phyloP scores from a whole-genome alignment of 2,888 invertebrate genomes.

The Epirrita christyi region DNA sequence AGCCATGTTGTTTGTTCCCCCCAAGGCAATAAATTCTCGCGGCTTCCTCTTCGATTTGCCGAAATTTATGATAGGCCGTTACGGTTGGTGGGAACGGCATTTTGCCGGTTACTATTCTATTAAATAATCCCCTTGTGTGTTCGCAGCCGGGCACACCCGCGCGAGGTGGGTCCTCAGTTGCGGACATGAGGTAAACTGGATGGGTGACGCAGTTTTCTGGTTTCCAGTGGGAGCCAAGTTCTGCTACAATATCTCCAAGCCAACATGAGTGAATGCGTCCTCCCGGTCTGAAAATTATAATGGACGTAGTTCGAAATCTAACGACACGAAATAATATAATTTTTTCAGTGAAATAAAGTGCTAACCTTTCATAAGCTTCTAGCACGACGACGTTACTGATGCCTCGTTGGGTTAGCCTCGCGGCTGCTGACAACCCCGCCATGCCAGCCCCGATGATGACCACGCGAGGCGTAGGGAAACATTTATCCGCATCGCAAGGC shows the following conservation, averaged over 20 bases:
- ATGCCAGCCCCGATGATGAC: conserved; percentile 92
- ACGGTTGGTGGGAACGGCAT: conserved; percentile 85
- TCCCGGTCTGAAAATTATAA: conserved; percentile 85
- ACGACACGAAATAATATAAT: background rate
- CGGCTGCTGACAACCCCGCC: conserved; percentile 92
- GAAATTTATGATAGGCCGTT: conserved; percentile 86
- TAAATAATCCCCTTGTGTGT: conserved; percentile 84
- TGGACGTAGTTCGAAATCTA: background rate
- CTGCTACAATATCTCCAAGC: conserved; percentile 90
- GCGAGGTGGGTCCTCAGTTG: conserved; percentile 86
- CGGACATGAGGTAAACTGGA: conserved; percentile 87
- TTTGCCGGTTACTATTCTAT: conserved; percentile 86
- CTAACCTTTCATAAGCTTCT: conserved; percentile 91
- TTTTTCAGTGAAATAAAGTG: background rate
- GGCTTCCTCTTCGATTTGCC: conserved; percentile 88
- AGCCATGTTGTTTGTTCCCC: conserved; percentile 86
- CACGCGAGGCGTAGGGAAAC: conserved; percentile 85
- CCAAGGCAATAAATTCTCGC: conserved; percentile 85
- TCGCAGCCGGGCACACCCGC: conserved; percentile 79
- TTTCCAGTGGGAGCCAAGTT: conserved; percentile 89
- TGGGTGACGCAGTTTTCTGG: conserved; percentile 75
- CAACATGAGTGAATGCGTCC: conserved; percentile 91
- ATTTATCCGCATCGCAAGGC: conserved; percentile 59
- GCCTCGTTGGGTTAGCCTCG: conserved; percentile 88
- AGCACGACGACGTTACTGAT: conserved; percentile 88